Evolutionary conservation across 2,797 vertebrate species (phyloP).

Genomic region (Peromyscus aztecus): DNA sequence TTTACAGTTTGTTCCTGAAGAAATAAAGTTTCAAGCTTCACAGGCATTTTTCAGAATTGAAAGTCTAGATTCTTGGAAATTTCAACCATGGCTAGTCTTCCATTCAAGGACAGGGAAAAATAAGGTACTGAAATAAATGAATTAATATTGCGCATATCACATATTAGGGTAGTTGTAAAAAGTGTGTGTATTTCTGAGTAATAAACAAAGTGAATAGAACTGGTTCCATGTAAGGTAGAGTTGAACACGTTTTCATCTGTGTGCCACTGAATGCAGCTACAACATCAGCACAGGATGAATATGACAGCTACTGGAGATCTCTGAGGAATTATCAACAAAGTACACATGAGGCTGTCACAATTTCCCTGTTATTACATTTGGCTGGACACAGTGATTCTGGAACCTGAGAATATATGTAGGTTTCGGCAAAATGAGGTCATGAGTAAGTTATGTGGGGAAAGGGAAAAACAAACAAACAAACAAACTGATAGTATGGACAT

Average conservation of each 20-base stretch:
- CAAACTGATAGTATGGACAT: neutral
- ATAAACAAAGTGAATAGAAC: neutral
- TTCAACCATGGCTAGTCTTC: neutral
- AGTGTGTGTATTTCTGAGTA: neutral
- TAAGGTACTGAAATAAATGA: neutral
- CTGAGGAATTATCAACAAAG: neutral
- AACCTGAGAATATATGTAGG: rapidly evolving
- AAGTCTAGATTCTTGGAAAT: neutral
- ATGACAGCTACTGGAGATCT: neutral
- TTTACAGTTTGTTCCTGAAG: neutral
- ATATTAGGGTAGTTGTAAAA: neutral
- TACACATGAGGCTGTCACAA: neutral
- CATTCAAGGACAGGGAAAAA: neutral
- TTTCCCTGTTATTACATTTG: neutral
- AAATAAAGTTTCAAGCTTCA: neutral
- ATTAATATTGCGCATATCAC: neutral
- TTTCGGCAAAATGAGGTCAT: neutral
- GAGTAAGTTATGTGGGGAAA: neutral
- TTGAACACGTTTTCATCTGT: neutral
- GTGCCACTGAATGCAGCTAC: neutral
- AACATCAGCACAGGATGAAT: neutral
- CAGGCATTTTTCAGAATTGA: neutral
- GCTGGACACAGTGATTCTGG: neutral
- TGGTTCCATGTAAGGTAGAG: neutral
- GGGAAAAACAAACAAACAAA: neutral